phyloP scores from a whole-genome alignment of 2,797 vertebrate genomes.

The Parauchenoglanis punctatus region DNA sequence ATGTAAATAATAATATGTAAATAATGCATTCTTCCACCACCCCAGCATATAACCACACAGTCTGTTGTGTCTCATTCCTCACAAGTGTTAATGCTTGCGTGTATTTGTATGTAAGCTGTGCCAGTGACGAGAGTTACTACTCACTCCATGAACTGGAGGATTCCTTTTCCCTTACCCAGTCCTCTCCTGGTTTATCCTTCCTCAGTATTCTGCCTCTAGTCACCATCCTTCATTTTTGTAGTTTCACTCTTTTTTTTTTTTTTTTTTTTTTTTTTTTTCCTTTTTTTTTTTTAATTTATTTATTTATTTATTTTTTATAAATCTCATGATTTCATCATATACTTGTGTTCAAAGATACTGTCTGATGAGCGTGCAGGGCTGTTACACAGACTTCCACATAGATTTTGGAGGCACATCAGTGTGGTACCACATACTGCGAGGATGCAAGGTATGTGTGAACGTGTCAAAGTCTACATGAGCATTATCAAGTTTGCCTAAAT shows the following conservation, averaged over 20 bases:
- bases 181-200: background rate
- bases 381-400: conserved; percentile 97
- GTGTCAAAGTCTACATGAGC: background rate
- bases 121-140: background rate
- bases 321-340: background rate
- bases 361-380: conserved; percentile 97
- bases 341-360: conserved; percentile 81
- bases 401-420: conserved; percentile 98
- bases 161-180: background rate
- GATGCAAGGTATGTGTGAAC: conserved; percentile 84
- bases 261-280: background rate
- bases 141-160: background rate
- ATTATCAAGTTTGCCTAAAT: background rate
- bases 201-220: background rate
- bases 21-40: background rate
- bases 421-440: conserved; percentile 96
- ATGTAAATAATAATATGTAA: background rate
- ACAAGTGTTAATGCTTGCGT: background rate
- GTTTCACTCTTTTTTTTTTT: background rate
- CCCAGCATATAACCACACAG: background rate
- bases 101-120: background rate
- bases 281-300: background rate
- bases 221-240: background rate
- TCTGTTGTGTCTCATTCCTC: background rate
- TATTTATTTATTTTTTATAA: background rate